Base-by-base conservation (phyloP, 2,797 vertebrate genomes). In the Argyrosomus regius region DNA sequence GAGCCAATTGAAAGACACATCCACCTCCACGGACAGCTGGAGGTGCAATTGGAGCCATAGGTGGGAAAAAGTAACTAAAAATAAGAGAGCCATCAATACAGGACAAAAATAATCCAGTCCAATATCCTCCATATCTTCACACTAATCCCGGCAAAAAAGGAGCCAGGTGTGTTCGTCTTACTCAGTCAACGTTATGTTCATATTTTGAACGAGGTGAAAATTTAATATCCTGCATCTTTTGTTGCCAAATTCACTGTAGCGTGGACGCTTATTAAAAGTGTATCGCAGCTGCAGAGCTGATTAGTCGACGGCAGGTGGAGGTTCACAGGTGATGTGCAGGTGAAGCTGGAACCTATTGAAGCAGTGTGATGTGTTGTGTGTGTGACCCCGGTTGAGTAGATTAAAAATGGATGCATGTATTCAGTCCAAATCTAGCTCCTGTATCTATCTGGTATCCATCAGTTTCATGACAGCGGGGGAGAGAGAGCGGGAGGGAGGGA, bases 341-440 rank as follows among this genome's bases (percentile, higher is more conserved):
- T 78, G 85, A 77, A 75, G 45, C 50, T 68, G 49, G 52, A 49
- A 17, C 6, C 67, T n/a, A 14, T 41, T 46, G 45, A 50, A 46
- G 31, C 26, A 22, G 39, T 31, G 8, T 1, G 35, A 39, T 39
- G 35, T 1, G 35, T 35, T 35, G 6, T 8, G 26, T 22, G 39
- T 50, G 28, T 68, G 60, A 62, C 63, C 46, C 16, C n/a, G 43
- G 17, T 13, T 5, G 71, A 75, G 67, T 60, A 74, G 39, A 93
- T 94, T 87, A 93, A 94, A 93, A 87, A 94, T 93, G 69, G 62
- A 94, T 89, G 88, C 35, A 6, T 56, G 50, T 64, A 85, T 87
- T 88, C 77, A 77, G 54, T 74, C 76, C 69, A 80, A 89, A 89
- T 87, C 78, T 77, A 73, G 39, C 56, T 64, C 65, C 70, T 70